Evolutionary conservation across 2,888 invertebrate genomes (phyloP).

Genomic region (Latrodectus elegans): DNA sequence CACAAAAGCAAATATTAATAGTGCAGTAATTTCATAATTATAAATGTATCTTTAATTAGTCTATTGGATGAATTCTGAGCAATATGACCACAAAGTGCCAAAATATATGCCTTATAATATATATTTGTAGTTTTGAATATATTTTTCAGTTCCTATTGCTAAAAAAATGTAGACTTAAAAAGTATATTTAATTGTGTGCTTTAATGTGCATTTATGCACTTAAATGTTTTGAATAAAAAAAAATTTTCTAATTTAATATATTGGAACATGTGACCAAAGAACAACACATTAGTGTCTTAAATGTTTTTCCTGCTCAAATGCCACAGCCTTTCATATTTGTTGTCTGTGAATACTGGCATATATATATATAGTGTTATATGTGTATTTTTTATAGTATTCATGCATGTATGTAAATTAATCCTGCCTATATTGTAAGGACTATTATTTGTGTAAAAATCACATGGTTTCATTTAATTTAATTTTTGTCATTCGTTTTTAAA

Average conservation of each 20-base stretch:
- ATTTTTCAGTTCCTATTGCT: constrained; percentile 9
- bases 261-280: constrained; percentile 2
- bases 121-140: constrained; percentile 21
- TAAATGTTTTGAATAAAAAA: too few relatives aligned
- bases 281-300: constrained; percentile 61
- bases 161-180: not conserved
- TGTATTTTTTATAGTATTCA: constrained; percentile 24
- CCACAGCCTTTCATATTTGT: constrained; percentile 28
- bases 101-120: constrained; percentile 16
- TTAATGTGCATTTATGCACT: too few relatives aligned
- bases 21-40: too few relatives aligned
- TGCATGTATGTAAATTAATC: not conserved
- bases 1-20: too few relatives aligned
- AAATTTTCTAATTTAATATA: not conserved
- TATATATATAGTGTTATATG: constrained; percentile 31
- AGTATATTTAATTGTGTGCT: not conserved
- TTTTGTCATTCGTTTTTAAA: constrained; percentile 16
- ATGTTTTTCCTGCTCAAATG: constrained; percentile 57
- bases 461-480: constrained; percentile 31
- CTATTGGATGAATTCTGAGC: not conserved
- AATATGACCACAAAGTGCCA: constrained; percentile 45
- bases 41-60: too few relatives aligned
- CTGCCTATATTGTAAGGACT: not conserved
- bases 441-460: constrained; percentile 7
- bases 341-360: constrained; percentile 29